These are phyloP conservation scores for Biston betularia DNA, from an alignment of 2,888 invertebrate genomes.

Conservation along the genomic window DNA sequence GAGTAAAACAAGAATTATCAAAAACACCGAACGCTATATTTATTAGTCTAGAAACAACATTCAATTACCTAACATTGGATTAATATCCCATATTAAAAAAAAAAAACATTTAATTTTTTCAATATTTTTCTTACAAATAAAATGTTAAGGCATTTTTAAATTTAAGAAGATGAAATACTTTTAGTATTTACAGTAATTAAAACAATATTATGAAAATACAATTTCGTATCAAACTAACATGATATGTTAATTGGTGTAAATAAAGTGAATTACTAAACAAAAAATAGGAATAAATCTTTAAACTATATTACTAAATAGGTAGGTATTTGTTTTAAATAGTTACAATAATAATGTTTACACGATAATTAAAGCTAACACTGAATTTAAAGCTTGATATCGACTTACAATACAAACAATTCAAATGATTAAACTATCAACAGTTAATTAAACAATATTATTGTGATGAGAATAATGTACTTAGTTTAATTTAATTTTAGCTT, in stretches of 20 bases:
- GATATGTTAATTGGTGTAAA: slow-evolving; percentile 58
- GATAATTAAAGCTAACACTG: slow-evolving; percentile 84
- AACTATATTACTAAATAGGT: slow-evolving; percentile 33
- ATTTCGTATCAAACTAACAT: slow-evolving; percentile 48
- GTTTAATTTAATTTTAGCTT: slow-evolving; percentile 2
- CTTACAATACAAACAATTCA: slow-evolving; percentile 60
- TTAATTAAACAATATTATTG: slow-evolving; percentile 1
- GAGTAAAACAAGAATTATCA: slow-evolving; percentile 62
- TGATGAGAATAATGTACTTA: slow-evolving; percentile 5
- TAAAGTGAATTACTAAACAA: slow-evolving; percentile 47
- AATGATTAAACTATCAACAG: slow-evolving; percentile 29
- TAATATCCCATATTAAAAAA: slow-evolving; percentile 53
- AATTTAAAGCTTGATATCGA: slow-evolving; percentile 85
- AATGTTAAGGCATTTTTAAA: slow-evolving; percentile 51
- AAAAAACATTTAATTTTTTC: slow-evolving; percentile 45
- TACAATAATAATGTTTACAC: slow-evolving; percentile 58
- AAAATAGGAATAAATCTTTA: slow-evolving; percentile 34
- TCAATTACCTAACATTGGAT: slow-evolving; percentile 68
- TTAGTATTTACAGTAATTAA: slow-evolving; percentile 21
- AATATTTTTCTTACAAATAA: slow-evolving; percentile 48
- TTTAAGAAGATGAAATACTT: slow-evolving; percentile 27
- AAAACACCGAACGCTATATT: slow-evolving; percentile 85
- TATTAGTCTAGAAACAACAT: slow-evolving; percentile 83
- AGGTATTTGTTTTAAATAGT: slow-evolving; percentile 58
- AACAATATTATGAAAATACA: slow-evolving; percentile 31